Conservation (phyloP, 2,797 vertebrate species). For the Hyperoplus immaculatus region DNA sequence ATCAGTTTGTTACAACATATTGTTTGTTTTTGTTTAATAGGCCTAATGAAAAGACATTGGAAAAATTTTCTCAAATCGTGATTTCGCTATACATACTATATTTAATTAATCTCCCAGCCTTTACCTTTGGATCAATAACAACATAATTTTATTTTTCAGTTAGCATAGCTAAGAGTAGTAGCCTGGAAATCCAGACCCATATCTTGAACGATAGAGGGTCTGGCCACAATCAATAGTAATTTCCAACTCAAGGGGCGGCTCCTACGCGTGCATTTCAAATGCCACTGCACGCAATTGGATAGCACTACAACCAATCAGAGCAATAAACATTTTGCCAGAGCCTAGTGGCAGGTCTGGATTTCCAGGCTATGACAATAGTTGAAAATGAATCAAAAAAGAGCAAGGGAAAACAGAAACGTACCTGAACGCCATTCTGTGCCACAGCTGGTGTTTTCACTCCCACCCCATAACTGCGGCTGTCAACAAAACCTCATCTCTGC, state of each 20-base stretch:
- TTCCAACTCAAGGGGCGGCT: no score
- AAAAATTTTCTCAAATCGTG: not conserved
- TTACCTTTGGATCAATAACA: not conserved
- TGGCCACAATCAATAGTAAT: no score
- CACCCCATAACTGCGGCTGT: slow-evolving; percentile 16
- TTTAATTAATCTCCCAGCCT: not conserved
- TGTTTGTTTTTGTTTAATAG: not conserved
- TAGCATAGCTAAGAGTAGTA: not conserved
- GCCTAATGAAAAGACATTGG: not conserved
- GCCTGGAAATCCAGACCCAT: no score
- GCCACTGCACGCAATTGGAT: no score
- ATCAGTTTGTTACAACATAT: not conserved
- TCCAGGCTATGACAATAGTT: not conserved
- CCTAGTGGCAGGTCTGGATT: no score
- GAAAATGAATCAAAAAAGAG: slow-evolving; percentile 1
- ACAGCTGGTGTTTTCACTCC: slow-evolving; percentile 19
- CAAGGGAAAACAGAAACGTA: slow-evolving; percentile 11
- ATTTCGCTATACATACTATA: not conserved
- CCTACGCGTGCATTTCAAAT: no score
- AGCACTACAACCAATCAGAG: no score
- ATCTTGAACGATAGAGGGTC: no score
- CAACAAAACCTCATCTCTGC: slow-evolving; percentile 13
- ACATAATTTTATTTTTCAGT: not conserved
- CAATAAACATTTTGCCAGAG: no score
- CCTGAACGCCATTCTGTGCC: slow-evolving; percentile 2